Conservation (phyloP, 1,140 invertebrate species). For the Acromyrmex charruanus region DNA sequence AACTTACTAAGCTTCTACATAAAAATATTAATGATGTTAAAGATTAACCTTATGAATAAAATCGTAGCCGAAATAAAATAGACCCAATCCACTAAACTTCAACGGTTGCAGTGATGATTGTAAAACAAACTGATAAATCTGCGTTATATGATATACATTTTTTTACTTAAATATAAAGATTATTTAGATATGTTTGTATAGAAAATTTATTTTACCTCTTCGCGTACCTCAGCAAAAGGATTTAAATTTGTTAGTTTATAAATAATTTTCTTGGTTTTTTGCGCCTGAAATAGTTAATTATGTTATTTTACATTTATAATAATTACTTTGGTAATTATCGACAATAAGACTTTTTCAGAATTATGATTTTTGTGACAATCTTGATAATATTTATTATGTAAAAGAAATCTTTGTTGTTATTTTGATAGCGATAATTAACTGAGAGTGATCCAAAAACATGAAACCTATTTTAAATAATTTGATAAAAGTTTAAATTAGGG, state of each 20-base stretch:
- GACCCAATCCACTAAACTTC: neutral
- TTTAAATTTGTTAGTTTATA: neutral
- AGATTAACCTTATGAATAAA: neutral
- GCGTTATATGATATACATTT: neutral
- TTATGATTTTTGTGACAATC: too few species aligned
- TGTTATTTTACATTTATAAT: neutral
- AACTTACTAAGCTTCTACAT: too few species aligned
- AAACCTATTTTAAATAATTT: too few species aligned
- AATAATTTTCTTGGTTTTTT: neutral
- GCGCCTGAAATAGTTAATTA: neutral
- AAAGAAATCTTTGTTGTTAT: too few species aligned
- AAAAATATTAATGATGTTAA: too few species aligned
- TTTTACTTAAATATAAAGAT: neutral
- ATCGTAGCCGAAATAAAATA: slow-evolving; percentile 34
- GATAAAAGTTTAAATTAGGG: too few species aligned
- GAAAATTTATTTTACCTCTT: neutral
- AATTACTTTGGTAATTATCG: too few species aligned
- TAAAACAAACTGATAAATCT: neutral
- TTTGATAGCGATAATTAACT: too few species aligned
- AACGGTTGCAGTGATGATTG: neutral
- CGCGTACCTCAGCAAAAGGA: neutral
- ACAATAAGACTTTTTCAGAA: too few species aligned
- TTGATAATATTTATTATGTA: too few species aligned
- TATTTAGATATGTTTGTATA: neutral
- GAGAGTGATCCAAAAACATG: too few species aligned